Evolutionary conservation across 2,113 vertebrate genomes (phyloP), one percentile per base, ranked within the genome.

Genomic region (Mystacornis crossleyi): DNA sequence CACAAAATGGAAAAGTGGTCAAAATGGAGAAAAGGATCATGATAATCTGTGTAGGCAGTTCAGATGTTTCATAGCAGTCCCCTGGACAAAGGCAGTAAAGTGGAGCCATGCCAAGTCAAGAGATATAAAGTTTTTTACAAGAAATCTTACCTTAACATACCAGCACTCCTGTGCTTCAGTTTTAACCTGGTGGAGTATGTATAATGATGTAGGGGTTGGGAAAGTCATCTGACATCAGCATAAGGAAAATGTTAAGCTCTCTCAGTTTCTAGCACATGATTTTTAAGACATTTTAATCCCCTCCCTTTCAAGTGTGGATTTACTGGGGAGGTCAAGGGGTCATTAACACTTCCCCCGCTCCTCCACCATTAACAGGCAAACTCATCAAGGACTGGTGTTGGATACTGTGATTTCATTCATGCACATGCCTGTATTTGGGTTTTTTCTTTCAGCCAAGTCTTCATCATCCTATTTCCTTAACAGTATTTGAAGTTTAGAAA

Each of bases 201-300:
- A 60, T 77, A 93, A 94, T 20, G 2, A 80, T 81, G 42, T 21
- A 93, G 42, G 28, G 33, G 31, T 71, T 90, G 74, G 20, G 33
- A 86, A 86, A 65, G 23, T 72, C 80, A 71, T 55, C 42, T 69
- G 66, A 90, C 78, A 90, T 69, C 48, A 81, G 53, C 36, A 72
- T 64, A 90, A 93, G 51, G 38, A 85, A 93, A 92, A 92, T 29
- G 33, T 79, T 92, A 81, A 93, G 53, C 83, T 61, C 43, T 57
- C 71, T 89, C 21, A 26, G 9, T 77, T 89, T 81, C 50, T 55
- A 93, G 50, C 73, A 89, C 72, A 64, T 85, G 72, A 89, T 87
- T 92, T 92, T 70, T 48, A 83, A 95, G 64, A 91, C 31, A 74
- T 88, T 92, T 95, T 94, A 95, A 94, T 93, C 73, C 29, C 9